Base-by-base conservation (phyloP, 2,797 vertebrate genomes). In the Poecilia wingei region DNA sequence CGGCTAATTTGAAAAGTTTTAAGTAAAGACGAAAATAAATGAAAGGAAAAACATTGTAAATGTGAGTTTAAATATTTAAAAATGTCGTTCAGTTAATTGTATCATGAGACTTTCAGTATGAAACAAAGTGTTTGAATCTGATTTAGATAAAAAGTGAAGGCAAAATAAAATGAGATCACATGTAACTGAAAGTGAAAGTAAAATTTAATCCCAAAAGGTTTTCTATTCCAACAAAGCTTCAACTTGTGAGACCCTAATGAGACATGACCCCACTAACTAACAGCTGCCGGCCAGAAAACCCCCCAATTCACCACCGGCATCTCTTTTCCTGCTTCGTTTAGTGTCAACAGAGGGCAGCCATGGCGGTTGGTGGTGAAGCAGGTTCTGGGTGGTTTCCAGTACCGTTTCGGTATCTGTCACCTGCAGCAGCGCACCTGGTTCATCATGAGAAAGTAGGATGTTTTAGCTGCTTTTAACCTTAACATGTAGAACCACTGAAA, bases 381-480 rank as follows among this genome's bases (percentile, higher is more conserved):
- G 61, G 12, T 16, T 36, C 16, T 47, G 5, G 79, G 86, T 75
- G 74, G 28, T 81, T 89, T 80, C 84, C 85, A 73, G 3, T 22
- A 0, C 3, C 1, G 4, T 2, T 12, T 16, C 43, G 14, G 3
- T 2, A 5, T 39, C 55, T 33, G 33, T 8, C 28, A 69, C 4
- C 36, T 33, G 39, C 6, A 12, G 0, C 36, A 73, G 5, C 31
- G 0, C 16, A 68, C 18, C 49, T 51, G 45, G 14, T 28, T 18
- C n/a, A 22, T 10, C 33, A 46, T 18, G 13, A 6, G 12, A 12
- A 2, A 1, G 3, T 9, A 39, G 47, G 28, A 18, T 25, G 25
- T 51, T 59, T 45, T 9, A 69, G 41, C 66, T 41, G 22, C 39
- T 13, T 28, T n/a, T n/a, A 41, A 13, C 9, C 4, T 69, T 22